A percentile compares a stretch with the other conserved stretches of the same genome.
Conservation (phyloP, 2,888 invertebrate species). For the Pheosia tremula region DNA sequence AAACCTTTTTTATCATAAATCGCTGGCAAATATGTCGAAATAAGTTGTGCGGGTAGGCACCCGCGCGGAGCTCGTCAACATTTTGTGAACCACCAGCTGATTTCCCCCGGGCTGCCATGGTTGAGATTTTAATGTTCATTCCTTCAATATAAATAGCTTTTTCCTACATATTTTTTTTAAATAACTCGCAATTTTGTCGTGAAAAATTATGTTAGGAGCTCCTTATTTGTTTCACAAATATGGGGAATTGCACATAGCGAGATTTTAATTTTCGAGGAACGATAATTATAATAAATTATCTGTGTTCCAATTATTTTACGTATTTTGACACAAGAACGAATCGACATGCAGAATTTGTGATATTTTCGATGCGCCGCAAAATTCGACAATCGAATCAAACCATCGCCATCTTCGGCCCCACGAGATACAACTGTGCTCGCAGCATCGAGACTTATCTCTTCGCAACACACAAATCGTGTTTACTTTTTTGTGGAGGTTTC, state of each 20-base stretch:
- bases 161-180: slow-evolving; percentile 40
- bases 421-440: slow-evolving; percentile 60
- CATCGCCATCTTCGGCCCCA: slow-evolving; percentile 60
- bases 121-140: slow-evolving; percentile 62
- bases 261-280: not conserved
- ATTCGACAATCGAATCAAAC: slow-evolving; percentile 73
- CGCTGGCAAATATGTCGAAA: slow-evolving; percentile 34
- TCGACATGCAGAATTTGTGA: not conserved
- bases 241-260: not conserved
- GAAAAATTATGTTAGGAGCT: not conserved
- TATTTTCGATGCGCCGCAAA: slow-evolving; percentile 63
- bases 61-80: slow-evolving; percentile 44
- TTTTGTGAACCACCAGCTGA: slow-evolving; percentile 55
- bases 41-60: slow-evolving; percentile 25
- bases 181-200: slow-evolving; percentile 17
- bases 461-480: slow-evolving; percentile 67
- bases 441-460: slow-evolving; percentile 66
- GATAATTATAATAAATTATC: not conserved
- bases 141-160: slow-evolving; percentile 49
- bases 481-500: slow-evolving; percentile 65
- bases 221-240: not conserved
- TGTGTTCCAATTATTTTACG: not conserved
- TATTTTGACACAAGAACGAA: not conserved
- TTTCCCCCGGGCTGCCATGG: slow-evolving; percentile 57
- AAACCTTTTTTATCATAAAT: slow-evolving; percentile 39